A percentile compares a stretch with the other conserved stretches of the same genome.
Conservation (phyloP, 2,113 vertebrate species). For the Entomyzon cyanotis region DNA sequence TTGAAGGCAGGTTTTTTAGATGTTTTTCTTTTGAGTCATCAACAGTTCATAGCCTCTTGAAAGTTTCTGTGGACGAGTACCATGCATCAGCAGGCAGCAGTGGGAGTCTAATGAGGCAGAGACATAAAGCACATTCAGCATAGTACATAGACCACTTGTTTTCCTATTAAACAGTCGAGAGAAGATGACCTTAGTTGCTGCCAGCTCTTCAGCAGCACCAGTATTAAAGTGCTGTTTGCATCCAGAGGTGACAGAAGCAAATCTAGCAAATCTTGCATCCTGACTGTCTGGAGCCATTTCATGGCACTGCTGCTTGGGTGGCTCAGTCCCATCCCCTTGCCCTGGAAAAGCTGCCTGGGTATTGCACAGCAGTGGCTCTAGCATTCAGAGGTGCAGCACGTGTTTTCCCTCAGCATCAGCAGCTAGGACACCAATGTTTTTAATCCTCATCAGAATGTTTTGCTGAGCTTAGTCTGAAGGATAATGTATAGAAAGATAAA, state of each 20-base stretch:
- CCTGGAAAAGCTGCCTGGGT: neutral
- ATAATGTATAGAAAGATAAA: neutral
- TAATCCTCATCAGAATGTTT: neutral
- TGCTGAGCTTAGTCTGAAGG: neutral
- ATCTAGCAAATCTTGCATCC: neutral
- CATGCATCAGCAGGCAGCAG: neutral
- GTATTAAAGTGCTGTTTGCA: neutral
- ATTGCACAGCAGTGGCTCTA: rapidly evolving
- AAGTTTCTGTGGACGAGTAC: neutral
- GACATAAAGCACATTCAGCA: neutral
- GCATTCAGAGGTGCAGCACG: rapidly evolving
- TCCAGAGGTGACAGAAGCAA: neutral
- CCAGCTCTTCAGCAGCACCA: neutral
- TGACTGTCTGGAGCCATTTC: neutral
- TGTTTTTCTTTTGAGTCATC: neutral
- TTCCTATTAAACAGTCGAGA: neutral
- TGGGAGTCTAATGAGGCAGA: neutral
- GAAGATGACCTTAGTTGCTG: neutral
- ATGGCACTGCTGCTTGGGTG: neutral
- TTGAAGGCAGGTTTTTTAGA: neutral
- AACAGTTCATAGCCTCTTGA: neutral
- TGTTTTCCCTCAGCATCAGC: neutral
- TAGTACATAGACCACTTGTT: neutral
- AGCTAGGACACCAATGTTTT: rapidly evolving
- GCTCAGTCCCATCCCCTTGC: neutral